Evolutionary conservation across 2,113 vertebrate species (phyloP), one percentile per base, ranked within the genome.

Genomic region (Otolemur garnettii): DNA sequence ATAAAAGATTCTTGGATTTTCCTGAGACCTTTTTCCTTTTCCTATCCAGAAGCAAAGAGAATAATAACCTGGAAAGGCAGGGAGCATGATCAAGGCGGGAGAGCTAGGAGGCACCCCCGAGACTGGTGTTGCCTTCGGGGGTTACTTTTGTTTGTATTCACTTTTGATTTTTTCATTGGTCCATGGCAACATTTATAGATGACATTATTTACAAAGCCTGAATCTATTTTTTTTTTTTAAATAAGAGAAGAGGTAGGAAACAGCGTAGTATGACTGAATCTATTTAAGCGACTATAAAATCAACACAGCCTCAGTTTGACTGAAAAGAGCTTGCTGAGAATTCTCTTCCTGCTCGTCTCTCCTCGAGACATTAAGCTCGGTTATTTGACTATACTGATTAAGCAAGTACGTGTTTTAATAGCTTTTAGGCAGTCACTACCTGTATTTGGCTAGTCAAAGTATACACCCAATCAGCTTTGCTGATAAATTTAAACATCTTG

Each of bases 151-250:
- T 75, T 95, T 93, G 64, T 45, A 55, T 68, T 96, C 84, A 62
- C 12, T 71, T 14, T 83, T 62, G 9, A 45, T 35, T 68, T n/a
- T 85, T 42, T n/a, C 82, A 50, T 86, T 78, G 42, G 38, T 50
- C 50, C 11, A 1, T 90, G 14, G 38, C 50, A 85, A 45, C 33
- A 53, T 92, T 87, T 87, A 69, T 30, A 93, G 57, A 26, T 90
- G 69, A 90, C 15, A 87, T 74, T 35, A 64, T 97, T 90, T 91
- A 50, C 55, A 87, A 94, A 91, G 55, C 59, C 55, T 88, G 21
- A 77, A 28, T 90, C 59, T 90, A 1, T 85, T 42, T 89, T 90
- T 68, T n/a, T 38, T 38, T 6, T 53, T 12, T 30, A 30, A 78
- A 45, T 24, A 26, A 30, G 8, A 8, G 22, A 30, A n/a, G 2